Percentiles rank a stretch among this genome's conserved stretches.
Evolutionary conservation across 2,113 vertebrate genomes (phyloP).

Genomic region (Chelonoidis abingdonii): DNA sequence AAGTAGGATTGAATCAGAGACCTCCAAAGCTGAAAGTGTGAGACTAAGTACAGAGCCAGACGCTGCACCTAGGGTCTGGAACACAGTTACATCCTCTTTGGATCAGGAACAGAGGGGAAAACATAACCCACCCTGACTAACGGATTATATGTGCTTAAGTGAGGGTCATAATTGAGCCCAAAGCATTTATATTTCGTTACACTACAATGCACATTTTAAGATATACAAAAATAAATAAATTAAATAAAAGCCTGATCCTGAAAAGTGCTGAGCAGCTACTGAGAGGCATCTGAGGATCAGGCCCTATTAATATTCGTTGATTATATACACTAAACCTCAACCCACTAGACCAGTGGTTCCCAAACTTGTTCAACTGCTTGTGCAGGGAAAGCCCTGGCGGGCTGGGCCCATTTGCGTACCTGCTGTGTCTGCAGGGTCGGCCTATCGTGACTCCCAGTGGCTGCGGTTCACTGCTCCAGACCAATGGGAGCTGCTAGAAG

Average conservation of each 20-base stretch:
- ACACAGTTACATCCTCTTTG: neutral
- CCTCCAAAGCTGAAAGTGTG: accelerated
- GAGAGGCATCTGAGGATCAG: constrained; percentile 1
- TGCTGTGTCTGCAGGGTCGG: too few relatives aligned
- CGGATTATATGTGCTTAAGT: neutral
- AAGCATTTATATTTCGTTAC: neutral
- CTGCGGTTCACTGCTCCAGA: too few relatives aligned
- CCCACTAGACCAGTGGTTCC: neutral
- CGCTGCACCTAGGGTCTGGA: neutral
- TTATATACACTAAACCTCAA: constrained; percentile 29
- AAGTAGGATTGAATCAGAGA: accelerated
- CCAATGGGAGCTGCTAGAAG: too few relatives aligned
- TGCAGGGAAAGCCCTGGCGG: too few relatives aligned
- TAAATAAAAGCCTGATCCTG: neutral
- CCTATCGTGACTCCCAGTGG: too few relatives aligned
- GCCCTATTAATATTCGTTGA: constrained; percentile 25
- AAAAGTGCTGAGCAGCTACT: constrained; percentile 8
- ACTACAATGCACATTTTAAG: neutral
- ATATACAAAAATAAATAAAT: neutral
- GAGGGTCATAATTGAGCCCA: neutral
- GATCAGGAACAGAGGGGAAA: neutral
- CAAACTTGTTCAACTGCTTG: too few relatives aligned
- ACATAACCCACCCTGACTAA: too few relatives aligned
- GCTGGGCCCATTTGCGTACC: too few relatives aligned
- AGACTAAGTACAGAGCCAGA: neutral